Evolutionary conservation across 2,888 invertebrate genomes (phyloP), one percentile per base, ranked within the genome.

Genomic region (Atethmia centrago): DNA sequence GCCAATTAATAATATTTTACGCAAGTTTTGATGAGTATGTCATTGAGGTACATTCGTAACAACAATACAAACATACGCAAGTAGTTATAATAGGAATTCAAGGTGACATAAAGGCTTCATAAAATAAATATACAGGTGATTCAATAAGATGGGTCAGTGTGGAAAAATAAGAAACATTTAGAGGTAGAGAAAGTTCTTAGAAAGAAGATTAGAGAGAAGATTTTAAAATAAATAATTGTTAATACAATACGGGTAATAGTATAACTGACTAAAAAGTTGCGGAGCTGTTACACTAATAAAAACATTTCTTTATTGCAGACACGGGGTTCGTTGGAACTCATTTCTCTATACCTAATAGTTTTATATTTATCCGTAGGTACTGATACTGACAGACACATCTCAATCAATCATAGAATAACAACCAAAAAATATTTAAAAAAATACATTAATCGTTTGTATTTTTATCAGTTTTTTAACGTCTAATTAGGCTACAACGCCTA

Each of bases 1-100:
- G 74, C 74, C 71, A 68, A 73, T 70, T 59, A 47, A 53, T 40
- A 63, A 28, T 36, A 51, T 51, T 65, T 25, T 74, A 77, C 62
- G 64, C 64, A 64, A 42, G 21, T n/a, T 28, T 55, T 62, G 40
- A 77, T 70, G 45, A 71, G 21, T 53, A n/a, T 61, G 70, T 25
- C 56, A 70, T 56, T 47, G 70, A 71, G 21, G 56, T 42, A 55
- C 31, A 77, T 62, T 77, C 42, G 70, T 25, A 55, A 70, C n/a
- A 49, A 62, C 47, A 53, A 53, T 16, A 42, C 71, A 55, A 70
- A 77, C 16, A 69, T 40, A 68, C 51, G 53, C 40, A 47, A 31
- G 16, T n/a, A 69, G 19, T 31, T 61, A 25, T 53, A 77, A 55
- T 70, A 62, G n/a, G 47, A 47, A 69, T 19, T 62, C 77, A 55